phyloP scores from a whole-genome alignment of 2,888 invertebrate genomes.

The Lobophora halterata region DNA sequence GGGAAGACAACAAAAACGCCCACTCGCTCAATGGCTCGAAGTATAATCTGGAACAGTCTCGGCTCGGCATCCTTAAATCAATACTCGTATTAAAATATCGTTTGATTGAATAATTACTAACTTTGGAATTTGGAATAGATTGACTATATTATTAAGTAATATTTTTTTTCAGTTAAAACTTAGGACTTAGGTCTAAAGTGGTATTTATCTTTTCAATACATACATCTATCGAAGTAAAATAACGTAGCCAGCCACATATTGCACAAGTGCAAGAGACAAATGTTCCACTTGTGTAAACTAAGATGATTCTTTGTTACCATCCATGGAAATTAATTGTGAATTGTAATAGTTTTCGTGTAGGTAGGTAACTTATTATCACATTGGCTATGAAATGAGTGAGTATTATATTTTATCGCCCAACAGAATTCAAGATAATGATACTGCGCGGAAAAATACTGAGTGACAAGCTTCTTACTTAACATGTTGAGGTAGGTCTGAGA shows the following conservation, averaged over 20 bases:
- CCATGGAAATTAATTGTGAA: conserved; percentile 14
- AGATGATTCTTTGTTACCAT: conserved; percentile 24
- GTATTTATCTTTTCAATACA: too few relatives aligned
- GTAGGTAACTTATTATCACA: conserved; percentile 1
- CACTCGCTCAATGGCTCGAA: conserved; percentile 37
- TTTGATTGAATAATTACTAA: conserved; percentile 4
- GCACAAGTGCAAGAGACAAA: too few relatives aligned
- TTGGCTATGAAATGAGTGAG: conserved; percentile 22
- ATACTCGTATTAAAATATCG: conserved; percentile 27
- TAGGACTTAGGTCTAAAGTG: too few relatives aligned
- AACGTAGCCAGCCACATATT: too few relatives aligned
- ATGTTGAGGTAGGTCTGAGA: conserved; percentile 63
- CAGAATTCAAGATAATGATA: conserved; percentile 41
- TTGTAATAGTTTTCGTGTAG: conserved; percentile 29
- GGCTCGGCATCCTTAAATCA: conserved; percentile 33
- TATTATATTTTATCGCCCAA: conserved; percentile 25
- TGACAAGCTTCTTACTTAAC: conserved; percentile 31
- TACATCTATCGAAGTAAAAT: too few relatives aligned
- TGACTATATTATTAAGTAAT: too few relatives aligned
- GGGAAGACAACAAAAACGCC: conserved; percentile 42
- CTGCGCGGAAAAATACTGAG: conserved; percentile 55
- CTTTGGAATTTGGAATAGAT: too few relatives aligned
- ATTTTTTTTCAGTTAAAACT: too few relatives aligned
- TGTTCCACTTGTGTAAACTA: conserved; percentile 38
- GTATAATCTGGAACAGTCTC: conserved; percentile 21